Evolutionary conservation across 2,797 vertebrate genomes (phyloP).

Genomic region (Lindbergichthys nudifrons): DNA sequence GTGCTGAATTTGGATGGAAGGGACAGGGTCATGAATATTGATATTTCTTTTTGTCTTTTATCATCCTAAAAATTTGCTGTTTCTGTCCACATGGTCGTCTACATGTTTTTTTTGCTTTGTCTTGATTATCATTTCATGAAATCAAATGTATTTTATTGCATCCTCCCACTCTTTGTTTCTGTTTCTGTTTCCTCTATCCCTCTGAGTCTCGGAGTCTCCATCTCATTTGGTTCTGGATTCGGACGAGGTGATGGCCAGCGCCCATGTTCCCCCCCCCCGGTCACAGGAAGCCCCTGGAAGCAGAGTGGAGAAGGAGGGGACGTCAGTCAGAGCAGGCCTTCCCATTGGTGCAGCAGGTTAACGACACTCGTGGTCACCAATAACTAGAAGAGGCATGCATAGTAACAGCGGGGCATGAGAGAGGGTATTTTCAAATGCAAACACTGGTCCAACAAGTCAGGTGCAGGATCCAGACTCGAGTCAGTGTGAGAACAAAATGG

Average conservation of each 20-base stretch:
- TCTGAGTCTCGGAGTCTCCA: conserved; percentile 30
- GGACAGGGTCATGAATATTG: conserved; percentile 81
- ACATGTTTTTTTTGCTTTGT: conserved; percentile 33
- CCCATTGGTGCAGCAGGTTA: conserved; percentile 72
- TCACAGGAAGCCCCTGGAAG: conserved; percentile 75
- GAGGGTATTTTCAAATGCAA: conserved; percentile 77
- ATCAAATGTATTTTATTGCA: conserved; percentile 17
- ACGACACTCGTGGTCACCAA: conserved; percentile 62
- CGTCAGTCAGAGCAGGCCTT: conserved; percentile 25
- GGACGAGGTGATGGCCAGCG: conserved; percentile 68
- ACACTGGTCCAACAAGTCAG: conserved; percentile 76
- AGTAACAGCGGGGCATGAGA: conserved; percentile 74
- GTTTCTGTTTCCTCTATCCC: conserved; percentile 34
- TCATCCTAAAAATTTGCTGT: conserved; percentile 34
- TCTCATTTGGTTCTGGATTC: conserved; percentile 62
- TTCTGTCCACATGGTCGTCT: conserved; percentile 16
- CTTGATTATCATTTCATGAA: conserved; percentile 26
- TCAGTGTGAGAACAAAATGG: conserved; percentile 81
- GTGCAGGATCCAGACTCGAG: conserved; percentile 75
- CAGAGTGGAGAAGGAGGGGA: conserved; percentile 59
- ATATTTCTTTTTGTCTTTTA: conserved; percentile 49
- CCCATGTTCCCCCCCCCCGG: conserved; percentile 43
- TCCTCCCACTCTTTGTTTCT: conserved; percentile 37
- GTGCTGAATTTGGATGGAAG: conserved; percentile 66
- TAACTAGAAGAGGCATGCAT: conserved; percentile 63